These are phyloP conservation scores for Apotomis turbidana DNA, from an alignment of 2,888 invertebrate species.

Conservation along the genomic window DNA sequence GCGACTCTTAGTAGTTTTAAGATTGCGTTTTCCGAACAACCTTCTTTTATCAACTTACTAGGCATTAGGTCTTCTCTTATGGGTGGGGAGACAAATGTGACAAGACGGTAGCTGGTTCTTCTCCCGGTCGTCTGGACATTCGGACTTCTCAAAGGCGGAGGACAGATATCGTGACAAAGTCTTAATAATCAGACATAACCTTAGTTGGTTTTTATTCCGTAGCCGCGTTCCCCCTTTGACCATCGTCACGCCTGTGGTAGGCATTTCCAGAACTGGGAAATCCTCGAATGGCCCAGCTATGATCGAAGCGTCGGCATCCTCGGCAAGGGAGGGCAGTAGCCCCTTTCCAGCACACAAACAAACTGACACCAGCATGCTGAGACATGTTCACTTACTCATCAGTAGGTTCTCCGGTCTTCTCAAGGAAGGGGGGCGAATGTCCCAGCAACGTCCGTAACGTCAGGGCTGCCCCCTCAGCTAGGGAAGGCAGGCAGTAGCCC, in stretches of 20 bases:
- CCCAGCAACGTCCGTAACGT: slow-evolving; percentile 92
- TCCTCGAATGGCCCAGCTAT: slow-evolving; percentile 88
- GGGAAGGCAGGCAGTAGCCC: slow-evolving; percentile 94
- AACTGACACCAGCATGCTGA: slow-evolving; percentile 89
- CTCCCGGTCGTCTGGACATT: background rate
- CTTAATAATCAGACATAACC: too few relatives aligned
- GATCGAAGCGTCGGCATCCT: slow-evolving; percentile 92
- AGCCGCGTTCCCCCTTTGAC: too few relatives aligned
- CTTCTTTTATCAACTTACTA: too few relatives aligned
- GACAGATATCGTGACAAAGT: slow-evolving; percentile 76
- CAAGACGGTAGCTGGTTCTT: too few relatives aligned
- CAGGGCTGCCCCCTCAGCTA: slow-evolving; percentile 94
- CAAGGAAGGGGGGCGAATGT: slow-evolving; percentile 89
- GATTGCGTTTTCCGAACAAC: too few relatives aligned
- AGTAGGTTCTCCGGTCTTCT: slow-evolving; percentile 69
- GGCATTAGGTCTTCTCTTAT: too few relatives aligned
- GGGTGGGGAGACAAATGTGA: too few relatives aligned
- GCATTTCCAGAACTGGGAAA: too few relatives aligned
- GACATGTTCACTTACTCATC: slow-evolving; percentile 71
- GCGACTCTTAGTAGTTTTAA: too few relatives aligned
- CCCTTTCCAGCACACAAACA: slow-evolving; percentile 95
- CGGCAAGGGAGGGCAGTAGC: slow-evolving; percentile 94
- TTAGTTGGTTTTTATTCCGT: too few relatives aligned
- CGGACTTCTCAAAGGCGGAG: slow-evolving; percentile 68
- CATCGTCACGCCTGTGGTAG: too few relatives aligned